Conservation (phyloP, 2,888 invertebrate genomes). For the Drosophila siamana region DNA sequence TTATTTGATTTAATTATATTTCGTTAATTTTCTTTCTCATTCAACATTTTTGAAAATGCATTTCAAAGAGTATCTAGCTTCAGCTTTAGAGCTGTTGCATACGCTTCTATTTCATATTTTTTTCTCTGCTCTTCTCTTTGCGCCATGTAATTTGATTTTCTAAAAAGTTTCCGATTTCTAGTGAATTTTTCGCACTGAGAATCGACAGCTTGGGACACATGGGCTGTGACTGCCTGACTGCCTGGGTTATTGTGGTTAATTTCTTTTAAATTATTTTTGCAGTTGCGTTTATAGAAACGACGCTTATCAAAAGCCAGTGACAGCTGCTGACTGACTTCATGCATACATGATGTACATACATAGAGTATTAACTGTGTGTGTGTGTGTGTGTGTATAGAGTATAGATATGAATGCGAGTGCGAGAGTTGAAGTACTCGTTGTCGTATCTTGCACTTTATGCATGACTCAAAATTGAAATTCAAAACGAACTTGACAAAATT, state of each 20-base stretch:
- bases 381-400: too few relatives aligned
- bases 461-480: slow-evolving; percentile 81
- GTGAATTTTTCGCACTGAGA: slow-evolving; percentile 69
- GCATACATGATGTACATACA: slow-evolving; percentile 12
- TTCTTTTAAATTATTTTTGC: slow-evolving; percentile 79
- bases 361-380: neutral
- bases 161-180: slow-evolving; percentile 81
- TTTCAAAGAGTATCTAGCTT: slow-evolving; percentile 42
- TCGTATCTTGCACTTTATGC: slow-evolving; percentile 72
- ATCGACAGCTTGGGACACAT: neutral
- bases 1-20: too few relatives aligned
- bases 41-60: too few relatives aligned
- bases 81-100: slow-evolving; percentile 3
- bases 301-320: slow-evolving; percentile 67
- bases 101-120: too few relatives aligned
- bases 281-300: slow-evolving; percentile 56
- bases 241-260: slow-evolving; percentile 77
- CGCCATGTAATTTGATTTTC: slow-evolving; percentile 78
- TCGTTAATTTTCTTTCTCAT: too few relatives aligned
- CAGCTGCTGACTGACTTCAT: slow-evolving; percentile 64
- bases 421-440: slow-evolving; percentile 59
- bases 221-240: neutral
- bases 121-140: slow-evolving; percentile 52
- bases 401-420: slow-evolving; percentile 36
- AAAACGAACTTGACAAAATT: slow-evolving; percentile 81